These are phyloP conservation scores for Forbesichthys papilliferus DNA, from an alignment of 2,113 vertebrate species.

Conservation along the genomic window DNA sequence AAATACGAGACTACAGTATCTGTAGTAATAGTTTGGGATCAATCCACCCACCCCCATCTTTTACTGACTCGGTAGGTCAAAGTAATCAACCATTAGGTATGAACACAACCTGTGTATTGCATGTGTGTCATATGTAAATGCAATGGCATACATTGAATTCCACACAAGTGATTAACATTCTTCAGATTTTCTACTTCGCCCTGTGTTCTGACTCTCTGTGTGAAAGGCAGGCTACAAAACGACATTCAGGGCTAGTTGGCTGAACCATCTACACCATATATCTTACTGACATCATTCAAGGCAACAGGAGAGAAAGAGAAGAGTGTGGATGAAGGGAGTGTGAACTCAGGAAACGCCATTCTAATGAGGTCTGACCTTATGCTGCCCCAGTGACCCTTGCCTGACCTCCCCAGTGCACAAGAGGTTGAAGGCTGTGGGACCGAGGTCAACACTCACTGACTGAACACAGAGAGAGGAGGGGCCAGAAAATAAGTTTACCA, in stretches of 20 bases:
- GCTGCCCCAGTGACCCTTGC: conserved; percentile 9
- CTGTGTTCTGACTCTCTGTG: background rate
- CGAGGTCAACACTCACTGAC: conserved; percentile 52
- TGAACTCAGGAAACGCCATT: conserved; percentile 26
- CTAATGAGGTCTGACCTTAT: conserved; percentile 39
- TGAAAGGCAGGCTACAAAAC: background rate
- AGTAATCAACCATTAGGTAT: too few relatives aligned
- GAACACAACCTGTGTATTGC: too few relatives aligned
- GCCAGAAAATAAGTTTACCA: background rate
- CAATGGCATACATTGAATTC: too few relatives aligned
- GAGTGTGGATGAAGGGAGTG: background rate
- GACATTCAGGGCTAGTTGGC: background rate
- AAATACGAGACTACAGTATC: too few relatives aligned
- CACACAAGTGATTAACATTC: too few relatives aligned
- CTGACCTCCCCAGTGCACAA: conserved; percentile 18
- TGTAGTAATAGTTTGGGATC: too few relatives aligned
- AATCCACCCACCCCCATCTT: too few relatives aligned
- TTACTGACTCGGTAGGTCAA: too few relatives aligned
- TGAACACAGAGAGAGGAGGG: background rate
- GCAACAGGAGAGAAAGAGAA: conserved; percentile 32
- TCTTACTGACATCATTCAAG: background rate
- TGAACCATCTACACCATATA: too few relatives aligned
- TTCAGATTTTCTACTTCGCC: too few relatives aligned
- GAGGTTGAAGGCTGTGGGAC: conserved; percentile 10
- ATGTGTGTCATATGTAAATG: too few relatives aligned